phyloP scores from a whole-genome alignment of 2,113 vertebrate species.

The Lynx canadensis region DNA sequence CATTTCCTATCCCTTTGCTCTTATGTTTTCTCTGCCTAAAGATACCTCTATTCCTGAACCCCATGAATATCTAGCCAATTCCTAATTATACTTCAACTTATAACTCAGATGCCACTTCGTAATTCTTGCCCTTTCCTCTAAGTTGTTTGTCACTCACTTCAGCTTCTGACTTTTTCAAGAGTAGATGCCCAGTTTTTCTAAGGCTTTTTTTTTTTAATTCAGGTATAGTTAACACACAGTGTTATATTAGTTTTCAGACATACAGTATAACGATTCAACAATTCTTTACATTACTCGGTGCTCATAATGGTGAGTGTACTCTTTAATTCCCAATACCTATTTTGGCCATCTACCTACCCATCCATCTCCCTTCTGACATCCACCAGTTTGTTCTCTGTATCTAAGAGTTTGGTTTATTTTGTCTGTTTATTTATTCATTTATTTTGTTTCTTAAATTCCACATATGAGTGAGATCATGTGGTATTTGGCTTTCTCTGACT shows the following conservation, averaged over 20 bases:
- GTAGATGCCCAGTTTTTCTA: neutral
- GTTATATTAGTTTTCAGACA: neutral
- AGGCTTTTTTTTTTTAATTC: neutral
- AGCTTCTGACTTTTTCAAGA: conserved; percentile 22
- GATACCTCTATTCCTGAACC: neutral
- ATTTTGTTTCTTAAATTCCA: neutral
- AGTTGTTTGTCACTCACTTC: neutral
- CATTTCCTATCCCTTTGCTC: neutral
- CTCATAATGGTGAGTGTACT: neutral
- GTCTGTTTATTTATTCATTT: neutral
- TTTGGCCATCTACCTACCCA: neutral
- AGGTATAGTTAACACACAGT: neutral
- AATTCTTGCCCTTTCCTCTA: neutral
- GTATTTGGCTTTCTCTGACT: neutral
- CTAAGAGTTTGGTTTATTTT: neutral
- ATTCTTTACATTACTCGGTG: neutral
- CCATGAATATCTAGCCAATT: neutral
- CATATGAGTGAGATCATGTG: neutral
- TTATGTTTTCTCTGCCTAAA: neutral
- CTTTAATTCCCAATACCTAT: neutral
- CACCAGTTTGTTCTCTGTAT: neutral
- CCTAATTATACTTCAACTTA: neutral
- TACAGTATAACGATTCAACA: neutral
- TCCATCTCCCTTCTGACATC: neutral
- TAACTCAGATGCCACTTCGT: neutral